phyloP scores from a whole-genome alignment of 2,888 invertebrate genomes.

The Capitulum mitella region DNA sequence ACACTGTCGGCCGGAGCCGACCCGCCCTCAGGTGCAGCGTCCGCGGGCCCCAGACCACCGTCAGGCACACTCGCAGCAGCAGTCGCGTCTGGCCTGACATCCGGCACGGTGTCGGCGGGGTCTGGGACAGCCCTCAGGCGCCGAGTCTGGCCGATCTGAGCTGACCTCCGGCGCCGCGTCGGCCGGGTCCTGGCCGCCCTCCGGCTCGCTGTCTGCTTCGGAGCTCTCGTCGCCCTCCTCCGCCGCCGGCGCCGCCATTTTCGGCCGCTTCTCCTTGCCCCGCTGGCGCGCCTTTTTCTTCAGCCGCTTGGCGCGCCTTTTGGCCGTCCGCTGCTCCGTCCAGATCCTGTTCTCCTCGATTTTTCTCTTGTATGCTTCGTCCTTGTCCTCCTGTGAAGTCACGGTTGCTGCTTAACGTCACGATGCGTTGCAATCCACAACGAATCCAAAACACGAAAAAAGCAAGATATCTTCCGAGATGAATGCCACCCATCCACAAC shows the following conservation, averaged over 20 bases:
- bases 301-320: slow-evolving; percentile 79
- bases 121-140: too few species aligned
- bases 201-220: not conserved
- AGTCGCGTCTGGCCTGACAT: too few species aligned
- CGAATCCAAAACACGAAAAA: not conserved
- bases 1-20: not conserved
- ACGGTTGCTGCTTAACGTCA: slow-evolving; percentile 31
- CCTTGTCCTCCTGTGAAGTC: slow-evolving; percentile 63
- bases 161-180: too few species aligned
- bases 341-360: slow-evolving; percentile 62
- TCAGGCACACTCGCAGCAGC: too few species aligned
- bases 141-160: not conserved
- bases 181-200: not conserved
- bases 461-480: not conserved
- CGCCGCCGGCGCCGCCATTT: slow-evolving; percentile 39
- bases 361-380: slow-evolving; percentile 72
- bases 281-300: slow-evolving; percentile 55
- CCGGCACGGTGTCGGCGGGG: too few species aligned
- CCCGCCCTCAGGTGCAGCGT: too few species aligned
- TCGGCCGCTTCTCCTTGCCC: slow-evolving; percentile 45
- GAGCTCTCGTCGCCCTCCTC: not conserved
- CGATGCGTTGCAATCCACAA: not conserved
- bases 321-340: slow-evolving; percentile 77
- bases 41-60: too few species aligned
- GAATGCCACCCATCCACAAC: not conserved